A percentile compares a stretch with the other conserved stretches of the same genome.
Conservation (phyloP, 1,140 invertebrate genomes). For the Diachasma alloeum region DNA sequence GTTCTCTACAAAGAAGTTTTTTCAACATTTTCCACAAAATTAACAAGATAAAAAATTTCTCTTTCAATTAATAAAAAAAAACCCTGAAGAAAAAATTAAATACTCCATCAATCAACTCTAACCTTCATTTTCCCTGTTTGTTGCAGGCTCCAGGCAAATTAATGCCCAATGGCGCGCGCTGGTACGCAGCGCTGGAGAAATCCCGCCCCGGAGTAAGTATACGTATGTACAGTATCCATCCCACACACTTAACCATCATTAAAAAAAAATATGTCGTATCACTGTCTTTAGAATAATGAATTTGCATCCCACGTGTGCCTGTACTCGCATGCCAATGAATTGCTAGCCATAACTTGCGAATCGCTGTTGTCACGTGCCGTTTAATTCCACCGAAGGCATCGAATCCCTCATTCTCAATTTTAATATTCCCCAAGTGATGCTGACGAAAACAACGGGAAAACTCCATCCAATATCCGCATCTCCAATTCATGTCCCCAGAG, state of each 20-base stretch:
- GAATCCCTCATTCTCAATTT: background rate
- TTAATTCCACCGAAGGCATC: background rate
- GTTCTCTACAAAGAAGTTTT: too few relatives aligned
- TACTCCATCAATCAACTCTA: background rate
- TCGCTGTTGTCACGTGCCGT: background rate
- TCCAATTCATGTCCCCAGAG: constrained; percentile 5
- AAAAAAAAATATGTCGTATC: background rate
- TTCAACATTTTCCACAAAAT: too few relatives aligned
- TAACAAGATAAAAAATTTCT: too few relatives aligned
- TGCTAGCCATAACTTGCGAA: background rate
- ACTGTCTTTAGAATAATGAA: background rate
- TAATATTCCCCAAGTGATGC: background rate
- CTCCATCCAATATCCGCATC: constrained; percentile 13
- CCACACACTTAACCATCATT: constrained; percentile 19
- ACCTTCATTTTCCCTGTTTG: constrained; percentile 33
- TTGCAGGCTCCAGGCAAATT: constrained; percentile 56
- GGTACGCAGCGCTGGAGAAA: constrained; percentile 65
- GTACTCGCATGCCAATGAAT: background rate
- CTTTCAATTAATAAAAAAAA: too few relatives aligned
- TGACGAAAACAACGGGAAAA: background rate
- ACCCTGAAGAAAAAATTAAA: background rate
- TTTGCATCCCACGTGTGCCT: background rate
- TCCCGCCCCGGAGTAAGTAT: constrained; percentile 64
- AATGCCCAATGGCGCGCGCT: constrained; percentile 65
- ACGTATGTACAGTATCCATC: constrained; percentile 29